Evolutionary conservation across 2,888 invertebrate species (phyloP).

Genomic region (Eremobia ochroleuca): DNA sequence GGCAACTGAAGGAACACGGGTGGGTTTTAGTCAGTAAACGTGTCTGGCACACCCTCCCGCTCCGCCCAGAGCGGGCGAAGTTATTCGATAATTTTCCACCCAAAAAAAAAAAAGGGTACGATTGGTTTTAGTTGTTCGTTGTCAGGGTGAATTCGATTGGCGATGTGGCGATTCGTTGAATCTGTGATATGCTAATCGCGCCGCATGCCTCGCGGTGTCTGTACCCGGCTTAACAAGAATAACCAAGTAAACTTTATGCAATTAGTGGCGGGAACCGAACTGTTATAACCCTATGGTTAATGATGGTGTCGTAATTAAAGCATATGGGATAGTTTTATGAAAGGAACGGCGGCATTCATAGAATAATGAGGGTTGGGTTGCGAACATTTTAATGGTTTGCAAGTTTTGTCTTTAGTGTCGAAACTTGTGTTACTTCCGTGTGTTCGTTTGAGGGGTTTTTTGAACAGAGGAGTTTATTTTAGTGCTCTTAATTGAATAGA

Average conservation of each 20-base stretch:
- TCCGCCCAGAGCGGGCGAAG: too few species aligned
- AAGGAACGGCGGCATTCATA: constrained; percentile 47
- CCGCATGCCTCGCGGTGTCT: constrained; percentile 3
- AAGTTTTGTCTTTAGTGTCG: constrained; percentile 42
- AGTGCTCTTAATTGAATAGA: background rate
- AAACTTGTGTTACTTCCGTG: constrained; percentile 27
- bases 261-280: constrained; percentile 75
- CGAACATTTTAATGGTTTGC: constrained; percentile 54
- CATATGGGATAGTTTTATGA: constrained; percentile 60
- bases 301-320: constrained; percentile 72
- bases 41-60: too few species aligned
- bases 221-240: constrained; percentile 75
- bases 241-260: constrained; percentile 78
- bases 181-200: background rate
- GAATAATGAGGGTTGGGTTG: constrained; percentile 57
- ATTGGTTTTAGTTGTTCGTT: background rate
- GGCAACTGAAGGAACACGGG: too few species aligned
- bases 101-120: too few species aligned
- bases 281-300: constrained; percentile 66
- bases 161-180: background rate
- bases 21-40: too few species aligned
- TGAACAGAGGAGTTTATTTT: constrained; percentile 1
- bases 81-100: too few species aligned
- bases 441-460: constrained; percentile 20
- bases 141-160: background rate